These are phyloP conservation scores for Campopleginae sp. DNA, from an alignment of 2,888 invertebrate species.

Conservation along the genomic window DNA sequence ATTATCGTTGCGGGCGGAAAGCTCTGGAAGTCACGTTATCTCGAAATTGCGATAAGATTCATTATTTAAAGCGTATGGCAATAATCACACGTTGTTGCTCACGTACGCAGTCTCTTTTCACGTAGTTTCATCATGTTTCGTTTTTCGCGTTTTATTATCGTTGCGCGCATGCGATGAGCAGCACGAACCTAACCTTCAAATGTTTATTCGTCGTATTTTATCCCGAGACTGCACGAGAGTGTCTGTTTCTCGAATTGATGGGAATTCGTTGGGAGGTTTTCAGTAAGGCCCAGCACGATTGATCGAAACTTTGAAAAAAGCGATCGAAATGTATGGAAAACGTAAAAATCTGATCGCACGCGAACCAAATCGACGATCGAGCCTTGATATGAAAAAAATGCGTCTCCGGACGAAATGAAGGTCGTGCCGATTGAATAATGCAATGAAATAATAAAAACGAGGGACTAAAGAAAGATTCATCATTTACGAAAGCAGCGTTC, in stretches of 20 bases:
- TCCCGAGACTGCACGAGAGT: no score
- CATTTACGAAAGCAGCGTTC: conserved; percentile 69
- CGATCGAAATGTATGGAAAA: no score
- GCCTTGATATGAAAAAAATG: neutral
- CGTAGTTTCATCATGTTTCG: neutral
- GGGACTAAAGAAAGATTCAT: conserved; percentile 38
- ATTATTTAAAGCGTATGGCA: neutral
- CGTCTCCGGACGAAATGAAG: neutral
- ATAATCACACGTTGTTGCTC: conserved; percentile 3
- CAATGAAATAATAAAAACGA: neutral
- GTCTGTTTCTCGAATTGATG: no score
- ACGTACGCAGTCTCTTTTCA: neutral
- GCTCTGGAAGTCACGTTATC: conserved; percentile 1
- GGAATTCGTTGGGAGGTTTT: no score
- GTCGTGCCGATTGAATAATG: neutral
- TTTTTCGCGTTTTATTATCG: no score
- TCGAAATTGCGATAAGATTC: conserved; percentile 8
- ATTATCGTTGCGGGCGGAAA: conserved; percentile 5
- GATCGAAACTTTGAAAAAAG: no score
- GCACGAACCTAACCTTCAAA: no score
- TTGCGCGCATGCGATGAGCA: no score
- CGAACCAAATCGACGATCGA: no score
- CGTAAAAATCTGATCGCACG: no score
- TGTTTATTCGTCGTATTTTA: no score
- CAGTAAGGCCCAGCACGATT: no score